Conservation (phyloP, 2,888 invertebrate genomes). For the Dolomedes plantarius region DNA sequence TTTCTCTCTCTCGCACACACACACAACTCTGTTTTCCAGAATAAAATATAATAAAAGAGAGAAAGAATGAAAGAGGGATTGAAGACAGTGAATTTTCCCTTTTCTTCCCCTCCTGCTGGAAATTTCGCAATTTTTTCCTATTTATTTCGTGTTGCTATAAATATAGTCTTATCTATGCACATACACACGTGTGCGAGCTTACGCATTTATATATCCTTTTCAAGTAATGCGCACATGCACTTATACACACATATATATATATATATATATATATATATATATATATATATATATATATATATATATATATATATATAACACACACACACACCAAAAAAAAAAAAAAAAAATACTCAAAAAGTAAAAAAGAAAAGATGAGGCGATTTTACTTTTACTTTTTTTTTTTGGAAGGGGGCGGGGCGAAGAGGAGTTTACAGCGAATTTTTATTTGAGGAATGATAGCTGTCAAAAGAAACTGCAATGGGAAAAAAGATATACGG, state of each 20-base stretch:
- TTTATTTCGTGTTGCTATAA: not conserved
- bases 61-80: no score
- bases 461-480: constrained; percentile 64
- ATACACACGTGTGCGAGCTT: not conserved
- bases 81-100: no score
- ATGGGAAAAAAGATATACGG: constrained; percentile 17
- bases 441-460: constrained; percentile 69
- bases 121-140: no score
- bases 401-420: not conserved
- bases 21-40: not conserved
- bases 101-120: no score
- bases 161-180: not conserved
- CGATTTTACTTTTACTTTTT: not conserved
- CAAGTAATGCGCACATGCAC: not conserved
- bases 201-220: not conserved
- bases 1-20: constrained; percentile 19
- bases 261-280: no score
- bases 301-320: no score
- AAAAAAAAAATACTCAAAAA: constrained; percentile 43
- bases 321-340: no score
- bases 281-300: not conserved
- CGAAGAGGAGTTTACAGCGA: not conserved
- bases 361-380: constrained; percentile 27
- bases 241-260: no score
- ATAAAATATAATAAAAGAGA: not conserved